Percentiles rank a stretch among this genome's conserved stretches.
Conservation (phyloP, 2,113 vertebrate species). For the Miniopterus natalensis region DNA sequence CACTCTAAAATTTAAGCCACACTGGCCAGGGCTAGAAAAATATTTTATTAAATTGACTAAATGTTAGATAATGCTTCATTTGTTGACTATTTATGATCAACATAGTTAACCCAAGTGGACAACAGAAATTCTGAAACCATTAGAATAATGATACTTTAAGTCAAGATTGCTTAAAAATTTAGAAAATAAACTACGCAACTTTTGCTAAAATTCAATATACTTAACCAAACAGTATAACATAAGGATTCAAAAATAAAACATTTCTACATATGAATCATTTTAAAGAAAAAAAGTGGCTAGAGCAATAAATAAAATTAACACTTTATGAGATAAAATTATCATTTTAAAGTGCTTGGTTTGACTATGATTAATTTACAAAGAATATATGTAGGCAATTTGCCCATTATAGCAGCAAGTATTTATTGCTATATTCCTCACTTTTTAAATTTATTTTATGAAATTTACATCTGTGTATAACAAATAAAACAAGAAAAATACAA, state of each 20-base stretch:
- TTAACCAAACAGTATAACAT: neutral
- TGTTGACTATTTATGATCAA: neutral
- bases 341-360: neutral
- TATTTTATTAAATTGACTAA: neutral
- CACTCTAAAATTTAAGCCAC: too few relatives aligned
- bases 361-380: conserved; percentile 62
- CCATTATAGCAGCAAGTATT: neutral
- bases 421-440: conserved; percentile 3
- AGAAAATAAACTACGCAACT: neutral
- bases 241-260: conserved; percentile 57
- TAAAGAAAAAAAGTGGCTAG: neutral
- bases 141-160: neutral
- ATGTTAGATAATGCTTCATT: neutral
- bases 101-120: neutral
- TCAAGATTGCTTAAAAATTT: neutral
- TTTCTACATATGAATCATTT: conserved; percentile 46
- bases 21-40: neutral
- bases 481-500: neutral
- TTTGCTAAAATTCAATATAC: neutral
- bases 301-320: conserved; percentile 74
- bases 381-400: conserved; percentile 45
- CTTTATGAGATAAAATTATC: conserved; percentile 50
- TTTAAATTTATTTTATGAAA: neutral
- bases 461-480: neutral
- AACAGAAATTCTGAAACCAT: neutral